Conservation (phyloP, 2,113 vertebrate genomes). For the Carassius auratus region DNA sequence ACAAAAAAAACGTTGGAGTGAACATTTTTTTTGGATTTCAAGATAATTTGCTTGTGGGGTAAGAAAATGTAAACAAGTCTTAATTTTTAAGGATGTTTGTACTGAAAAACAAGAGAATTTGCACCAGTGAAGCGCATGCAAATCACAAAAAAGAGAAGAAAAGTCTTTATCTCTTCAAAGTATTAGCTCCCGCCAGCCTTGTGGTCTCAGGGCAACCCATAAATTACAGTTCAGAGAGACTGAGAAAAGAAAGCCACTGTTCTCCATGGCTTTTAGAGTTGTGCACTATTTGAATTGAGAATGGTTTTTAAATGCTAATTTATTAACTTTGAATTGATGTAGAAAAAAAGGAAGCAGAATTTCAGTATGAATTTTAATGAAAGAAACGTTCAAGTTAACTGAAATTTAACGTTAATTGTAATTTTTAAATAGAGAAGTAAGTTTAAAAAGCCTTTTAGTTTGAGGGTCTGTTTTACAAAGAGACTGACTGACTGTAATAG, state of each 20-base stretch:
- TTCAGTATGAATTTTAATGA: background rate
- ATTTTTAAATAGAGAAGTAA: background rate
- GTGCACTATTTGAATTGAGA: background rate
- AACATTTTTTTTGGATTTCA: background rate
- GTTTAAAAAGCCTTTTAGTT: background rate
- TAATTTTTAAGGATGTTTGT: background rate
- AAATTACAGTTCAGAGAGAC: background rate
- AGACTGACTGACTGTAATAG: background rate
- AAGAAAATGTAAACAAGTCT: background rate
- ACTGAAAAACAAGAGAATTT: background rate
- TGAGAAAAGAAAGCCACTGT: background rate
- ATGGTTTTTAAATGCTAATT: background rate
- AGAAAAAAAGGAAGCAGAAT: background rate
- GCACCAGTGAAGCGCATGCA: background rate
- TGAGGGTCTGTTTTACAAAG: background rate
- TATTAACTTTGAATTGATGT: background rate
- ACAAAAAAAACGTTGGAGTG: background rate
- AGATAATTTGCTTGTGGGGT: background rate
- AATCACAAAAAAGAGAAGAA: background rate
- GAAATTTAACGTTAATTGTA: background rate
- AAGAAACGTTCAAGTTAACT: too few species aligned
- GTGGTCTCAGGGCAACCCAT: background rate
- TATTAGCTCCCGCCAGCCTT: background rate
- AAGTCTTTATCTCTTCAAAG: background rate
- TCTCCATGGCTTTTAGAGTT: background rate